Conservation (phyloP, 1,140 invertebrate species). For the Apis dorsata region DNA sequence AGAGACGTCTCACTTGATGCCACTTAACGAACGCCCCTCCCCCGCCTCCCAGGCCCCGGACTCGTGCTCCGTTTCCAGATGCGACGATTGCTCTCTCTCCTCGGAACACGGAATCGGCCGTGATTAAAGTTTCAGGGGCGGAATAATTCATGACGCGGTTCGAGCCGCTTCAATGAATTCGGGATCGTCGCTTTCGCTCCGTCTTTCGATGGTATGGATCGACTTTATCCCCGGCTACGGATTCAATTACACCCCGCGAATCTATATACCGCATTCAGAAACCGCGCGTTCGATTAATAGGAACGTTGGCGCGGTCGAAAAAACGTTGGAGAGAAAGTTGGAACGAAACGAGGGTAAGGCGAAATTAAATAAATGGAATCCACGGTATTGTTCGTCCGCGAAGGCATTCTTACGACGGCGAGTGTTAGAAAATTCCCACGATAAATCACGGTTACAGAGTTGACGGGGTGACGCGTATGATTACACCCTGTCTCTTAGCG, state of each 20-base stretch:
- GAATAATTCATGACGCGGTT: constrained; percentile 55
- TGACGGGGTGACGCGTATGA: constrained; percentile 78
- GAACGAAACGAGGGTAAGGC: background rate
- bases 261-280: background rate
- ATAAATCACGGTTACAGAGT: constrained; percentile 77
- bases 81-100: constrained; percentile 47
- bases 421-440: constrained; percentile 75
- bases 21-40: constrained; percentile 65
- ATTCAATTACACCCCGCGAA: constrained; percentile 18
- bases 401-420: constrained; percentile 63
- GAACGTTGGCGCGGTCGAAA: background rate
- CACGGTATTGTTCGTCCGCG: background rate
- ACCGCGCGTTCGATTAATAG: constrained; percentile 8
- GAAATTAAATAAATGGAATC: background rate
- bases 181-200: constrained; percentile 23
- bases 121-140: constrained; percentile 47
- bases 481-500: constrained; percentile 77
- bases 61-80: constrained; percentile 50
- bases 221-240: constrained; percentile 1
- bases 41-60: constrained; percentile 9
- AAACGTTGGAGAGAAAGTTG: background rate
- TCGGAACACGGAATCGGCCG: constrained; percentile 39
- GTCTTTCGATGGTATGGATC: background rate
- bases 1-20: constrained; percentile 70
- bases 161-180: constrained; percentile 38